Conservation (phyloP, 1,140 invertebrate genomes). For the Caenorhabditis latens region DNA sequence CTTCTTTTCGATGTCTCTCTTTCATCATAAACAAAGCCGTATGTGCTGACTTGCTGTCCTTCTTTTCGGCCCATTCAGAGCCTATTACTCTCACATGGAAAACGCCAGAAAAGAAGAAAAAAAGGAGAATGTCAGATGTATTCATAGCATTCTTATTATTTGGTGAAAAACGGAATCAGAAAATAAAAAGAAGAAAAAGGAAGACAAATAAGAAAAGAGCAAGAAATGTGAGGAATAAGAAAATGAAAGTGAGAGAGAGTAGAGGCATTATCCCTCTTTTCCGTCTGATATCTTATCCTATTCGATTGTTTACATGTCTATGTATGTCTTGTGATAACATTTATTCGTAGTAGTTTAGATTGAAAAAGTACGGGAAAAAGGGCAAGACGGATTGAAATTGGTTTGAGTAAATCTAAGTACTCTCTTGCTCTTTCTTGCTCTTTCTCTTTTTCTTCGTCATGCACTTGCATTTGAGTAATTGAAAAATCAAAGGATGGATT, state of each 20-base stretch:
- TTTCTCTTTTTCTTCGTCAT: slow-evolving; percentile 13
- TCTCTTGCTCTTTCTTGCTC: not conserved
- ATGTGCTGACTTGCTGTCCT: slow-evolving; percentile 31
- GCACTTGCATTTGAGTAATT: slow-evolving; percentile 34
- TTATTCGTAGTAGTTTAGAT: not conserved
- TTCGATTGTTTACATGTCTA: slow-evolving; percentile 37
- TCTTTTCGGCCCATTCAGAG: slow-evolving; percentile 26
- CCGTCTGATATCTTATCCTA: not conserved
- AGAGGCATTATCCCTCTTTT: not conserved
- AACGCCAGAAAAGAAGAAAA: not conserved
- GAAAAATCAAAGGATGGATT: slow-evolving; percentile 18
- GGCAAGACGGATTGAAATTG: not conserved
- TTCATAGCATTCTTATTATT: slow-evolving; percentile 56
- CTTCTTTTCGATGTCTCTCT: slow-evolving; percentile 28
- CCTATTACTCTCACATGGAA: slow-evolving; percentile 49
- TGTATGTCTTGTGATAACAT: slow-evolving; percentile 39
- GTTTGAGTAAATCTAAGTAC: not conserved
- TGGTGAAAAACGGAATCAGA: slow-evolving; percentile 10
- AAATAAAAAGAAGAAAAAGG: slow-evolving; percentile 17
- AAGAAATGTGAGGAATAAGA: slow-evolving; percentile 25
- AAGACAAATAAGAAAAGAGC: slow-evolving; percentile 41
- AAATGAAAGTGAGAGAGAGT: not conserved
- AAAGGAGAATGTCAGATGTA: slow-evolving; percentile 29
- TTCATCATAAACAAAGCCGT: slow-evolving; percentile 42
- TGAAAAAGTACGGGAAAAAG: not conserved